These are phyloP conservation scores for Enteromius paludinosus DNA, from an alignment of 2,797 vertebrate species.

Conservation along the genomic window DNA sequence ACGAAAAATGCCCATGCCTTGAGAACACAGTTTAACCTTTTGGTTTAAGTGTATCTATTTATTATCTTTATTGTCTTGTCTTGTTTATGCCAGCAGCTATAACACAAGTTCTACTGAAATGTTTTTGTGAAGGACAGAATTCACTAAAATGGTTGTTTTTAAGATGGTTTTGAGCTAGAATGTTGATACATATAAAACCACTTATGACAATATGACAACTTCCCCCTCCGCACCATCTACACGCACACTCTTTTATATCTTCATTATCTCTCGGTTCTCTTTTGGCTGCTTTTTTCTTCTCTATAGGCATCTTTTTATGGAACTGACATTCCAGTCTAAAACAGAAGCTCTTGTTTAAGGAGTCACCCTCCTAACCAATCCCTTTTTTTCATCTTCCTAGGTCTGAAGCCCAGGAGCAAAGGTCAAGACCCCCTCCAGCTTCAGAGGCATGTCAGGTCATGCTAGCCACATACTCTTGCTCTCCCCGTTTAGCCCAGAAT, in stretches of 20 bases:
- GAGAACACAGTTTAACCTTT: background rate
- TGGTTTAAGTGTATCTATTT: background rate
- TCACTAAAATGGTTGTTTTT: background rate
- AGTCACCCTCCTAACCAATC: conserved; percentile 75
- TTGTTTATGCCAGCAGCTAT: background rate
- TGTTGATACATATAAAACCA: background rate
- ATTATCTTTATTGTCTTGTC: background rate
- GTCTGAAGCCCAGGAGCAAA: conserved; percentile 81
- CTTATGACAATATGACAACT: background rate
- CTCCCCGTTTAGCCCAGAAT: conserved; percentile 77
- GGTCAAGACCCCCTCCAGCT: conserved; percentile 83
- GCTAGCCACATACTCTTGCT: conserved; percentile 79
- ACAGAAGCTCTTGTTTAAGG: conserved; percentile 84
- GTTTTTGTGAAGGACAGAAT: background rate
- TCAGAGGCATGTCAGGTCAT: conserved; percentile 86
- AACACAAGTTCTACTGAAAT: background rate
- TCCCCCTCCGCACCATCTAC: background rate
- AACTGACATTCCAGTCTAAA: conserved; percentile 81
- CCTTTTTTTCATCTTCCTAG: conserved; percentile 83
- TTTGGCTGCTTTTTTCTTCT: background rate
- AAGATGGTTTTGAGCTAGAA: background rate
- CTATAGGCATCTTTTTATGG: conserved; percentile 78
- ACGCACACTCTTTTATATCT: conserved; percentile 18
- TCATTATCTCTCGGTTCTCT: conserved; percentile 22
- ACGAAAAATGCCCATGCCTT: background rate